These are phyloP conservation scores for Apis cerana DNA, from an alignment of 1,140 invertebrate genomes.

Conservation along the genomic window DNA sequence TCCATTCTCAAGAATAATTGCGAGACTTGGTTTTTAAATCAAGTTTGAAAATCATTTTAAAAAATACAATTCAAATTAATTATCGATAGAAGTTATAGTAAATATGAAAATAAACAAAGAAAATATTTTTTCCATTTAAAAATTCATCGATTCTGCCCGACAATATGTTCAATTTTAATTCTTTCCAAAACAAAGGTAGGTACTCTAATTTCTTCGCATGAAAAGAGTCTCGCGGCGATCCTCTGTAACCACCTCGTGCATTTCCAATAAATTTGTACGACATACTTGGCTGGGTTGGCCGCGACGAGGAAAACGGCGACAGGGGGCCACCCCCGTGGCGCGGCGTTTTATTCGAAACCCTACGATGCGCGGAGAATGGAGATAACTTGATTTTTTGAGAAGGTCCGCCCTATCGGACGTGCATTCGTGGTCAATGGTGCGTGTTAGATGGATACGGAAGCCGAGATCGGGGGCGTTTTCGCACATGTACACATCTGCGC, in stretches of 20 bases:
- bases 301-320: neutral
- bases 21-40: too few species aligned
- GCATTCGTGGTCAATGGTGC: conserved; percentile 80
- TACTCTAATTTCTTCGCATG: too few species aligned
- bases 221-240: conserved; percentile 17
- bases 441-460: conserved; percentile 79
- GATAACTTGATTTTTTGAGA: conserved; percentile 79
- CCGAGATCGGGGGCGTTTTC: conserved; percentile 29
- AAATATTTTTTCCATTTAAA: too few species aligned
- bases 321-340: neutral
- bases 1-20: too few species aligned
- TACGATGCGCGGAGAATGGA: conserved; percentile 64
- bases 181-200: too few species aligned
- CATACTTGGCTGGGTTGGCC: conserved; percentile 2
- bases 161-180: too few species aligned
- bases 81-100: too few species aligned
- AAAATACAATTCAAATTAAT: too few species aligned
- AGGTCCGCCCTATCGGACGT: conserved; percentile 72
- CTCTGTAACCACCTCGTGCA: conserved; percentile 23
- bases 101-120: too few species aligned
- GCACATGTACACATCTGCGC: neutral
- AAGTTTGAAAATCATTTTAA: too few species aligned
- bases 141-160: too few species aligned
- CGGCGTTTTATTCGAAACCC: conserved; percentile 55
- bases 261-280: conserved; percentile 51